These are phyloP conservation scores for Silurus lanzhouensis DNA, from an alignment of 2,797 vertebrate genomes.

Conservation along the genomic window DNA sequence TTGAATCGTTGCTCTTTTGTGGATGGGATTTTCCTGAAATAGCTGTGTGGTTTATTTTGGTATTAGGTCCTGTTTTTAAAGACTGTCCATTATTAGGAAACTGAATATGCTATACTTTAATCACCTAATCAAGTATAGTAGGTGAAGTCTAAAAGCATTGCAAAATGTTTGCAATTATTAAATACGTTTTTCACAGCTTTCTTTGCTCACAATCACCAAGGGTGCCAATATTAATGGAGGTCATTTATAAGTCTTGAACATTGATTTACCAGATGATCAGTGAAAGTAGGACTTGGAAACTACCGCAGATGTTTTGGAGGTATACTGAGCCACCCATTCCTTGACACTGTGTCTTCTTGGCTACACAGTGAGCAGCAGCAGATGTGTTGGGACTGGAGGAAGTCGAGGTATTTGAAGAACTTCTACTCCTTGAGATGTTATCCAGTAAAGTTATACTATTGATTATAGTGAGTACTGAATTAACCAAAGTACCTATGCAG, in stretches of 20 bases:
- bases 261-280: no score
- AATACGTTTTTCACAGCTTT: no score
- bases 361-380: not conserved
- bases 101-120: not conserved
- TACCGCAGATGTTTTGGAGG: not conserved
- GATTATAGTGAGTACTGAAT: not conserved
- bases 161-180: no score
- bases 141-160: no score
- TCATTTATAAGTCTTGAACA: no score
- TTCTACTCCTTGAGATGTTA: not conserved
- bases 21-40: not conserved
- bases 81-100: not conserved
- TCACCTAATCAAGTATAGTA: no score
- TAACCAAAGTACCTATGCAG: not conserved
- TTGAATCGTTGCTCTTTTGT: not conserved
- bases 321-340: not conserved
- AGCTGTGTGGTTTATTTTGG: not conserved
- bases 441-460: no score
- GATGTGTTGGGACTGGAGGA: slow-evolving; percentile 13
- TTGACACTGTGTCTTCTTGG: not conserved
- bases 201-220: no score
- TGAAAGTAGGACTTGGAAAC: no score
- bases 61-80: not conserved
- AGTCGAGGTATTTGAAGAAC: not conserved
- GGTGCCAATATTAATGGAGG: no score